Base-by-base conservation (phyloP, 2,888 invertebrate genomes). In the Linnaemya tessellans region DNA sequence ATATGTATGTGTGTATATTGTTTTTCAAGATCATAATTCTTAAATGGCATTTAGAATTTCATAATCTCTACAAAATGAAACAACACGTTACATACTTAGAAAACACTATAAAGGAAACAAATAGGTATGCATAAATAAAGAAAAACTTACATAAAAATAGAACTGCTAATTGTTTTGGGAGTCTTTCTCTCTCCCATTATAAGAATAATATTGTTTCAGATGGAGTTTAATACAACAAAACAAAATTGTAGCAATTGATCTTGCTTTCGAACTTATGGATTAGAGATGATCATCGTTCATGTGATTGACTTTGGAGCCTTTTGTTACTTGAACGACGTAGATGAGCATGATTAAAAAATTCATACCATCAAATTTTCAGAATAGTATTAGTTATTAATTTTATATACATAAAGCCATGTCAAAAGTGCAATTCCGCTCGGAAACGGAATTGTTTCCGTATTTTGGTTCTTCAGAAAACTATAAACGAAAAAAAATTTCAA, bases 11-110 rank as follows among this genome's bases (percentile, higher is more conserved):
- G n/a, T n/a, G n/a, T 30, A 18, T 65, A 43, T 67, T 49, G 20
- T 60, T 81, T 78, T 78, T 80, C 77, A 80, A 81, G 78, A 84
- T 84, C 84, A 78, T 78, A 84, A 70, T 84, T 73, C 22, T 35
- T 51, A 54, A 77, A 84, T 67, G 41, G 15, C 35, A 73, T 78
- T 67, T 68, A 25, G 68, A 11, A 75, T 75, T 84, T 80, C 73
- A 80, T 41, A 67, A 68, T 77, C 43, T 43, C n/a, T 49, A 67
- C 46, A 67, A 73, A 62, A 43, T 10, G 51, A 51, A 80, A 43
- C 22, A 62, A 62, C 18, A 18, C 22, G 15, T 10, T 51, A 62
- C n/a, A n/a, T n/a, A n/a, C 20, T 38, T 35, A 13, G 22, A 13
- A 70, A 43, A 15, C 35, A 54, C 56, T 30, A 30, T 54, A 22